Percentiles rank a stretch among this genome's conserved stretches.
Conservation (phyloP, 2,888 invertebrate species). For the Hecatera dysodea region DNA sequence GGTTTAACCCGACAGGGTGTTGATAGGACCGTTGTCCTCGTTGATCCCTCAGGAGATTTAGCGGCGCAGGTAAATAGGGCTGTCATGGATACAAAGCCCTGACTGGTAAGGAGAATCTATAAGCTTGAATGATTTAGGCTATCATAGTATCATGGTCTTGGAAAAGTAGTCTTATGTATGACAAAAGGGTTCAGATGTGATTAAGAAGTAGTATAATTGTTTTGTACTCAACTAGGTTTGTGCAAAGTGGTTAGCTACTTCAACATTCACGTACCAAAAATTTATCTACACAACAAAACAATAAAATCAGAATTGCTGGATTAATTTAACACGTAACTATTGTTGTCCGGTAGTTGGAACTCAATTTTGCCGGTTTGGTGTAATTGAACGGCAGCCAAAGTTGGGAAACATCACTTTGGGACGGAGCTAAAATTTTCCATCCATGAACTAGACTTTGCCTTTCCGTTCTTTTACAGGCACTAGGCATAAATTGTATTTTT, state of each 20-base stretch:
- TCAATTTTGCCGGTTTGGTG: conserved; percentile 8
- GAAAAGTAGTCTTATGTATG: conserved; percentile 13
- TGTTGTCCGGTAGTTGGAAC: conserved; percentile 9
- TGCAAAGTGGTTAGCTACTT: not conserved
- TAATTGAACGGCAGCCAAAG: conserved; percentile 22
- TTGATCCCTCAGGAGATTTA: conserved; percentile 74
- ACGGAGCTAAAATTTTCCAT: conserved; percentile 10
- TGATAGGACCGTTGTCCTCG: conserved; percentile 70
- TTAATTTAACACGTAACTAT: conserved; percentile 22
- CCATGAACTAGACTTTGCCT: conserved; percentile 10
- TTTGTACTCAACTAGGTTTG: not conserved
- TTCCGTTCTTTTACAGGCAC: not conserved
- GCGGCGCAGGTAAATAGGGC: conserved; percentile 74
- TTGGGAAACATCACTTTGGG: conserved; percentile 17
- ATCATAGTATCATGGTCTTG: conserved; percentile 25
- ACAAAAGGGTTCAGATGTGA: conserved; percentile 8
- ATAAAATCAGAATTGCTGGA: not conserved
- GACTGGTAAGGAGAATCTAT: conserved; percentile 43
- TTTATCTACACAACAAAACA: not conserved
- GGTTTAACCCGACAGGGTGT: conserved; percentile 71
- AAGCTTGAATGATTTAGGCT: conserved; percentile 31
- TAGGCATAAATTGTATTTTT: not conserved
- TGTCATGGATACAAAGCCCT: conserved; percentile 68
- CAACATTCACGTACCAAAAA: not conserved
- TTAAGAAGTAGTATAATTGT: conserved; percentile 14